A percentile compares a stretch with the other conserved stretches of the same genome.
These are phyloP conservation scores for western clawed frog (Xenopus tropicalis) DNA, from an alignment of 2,113 vertebrate genomes.

Conservation along the genomic window DNA sequence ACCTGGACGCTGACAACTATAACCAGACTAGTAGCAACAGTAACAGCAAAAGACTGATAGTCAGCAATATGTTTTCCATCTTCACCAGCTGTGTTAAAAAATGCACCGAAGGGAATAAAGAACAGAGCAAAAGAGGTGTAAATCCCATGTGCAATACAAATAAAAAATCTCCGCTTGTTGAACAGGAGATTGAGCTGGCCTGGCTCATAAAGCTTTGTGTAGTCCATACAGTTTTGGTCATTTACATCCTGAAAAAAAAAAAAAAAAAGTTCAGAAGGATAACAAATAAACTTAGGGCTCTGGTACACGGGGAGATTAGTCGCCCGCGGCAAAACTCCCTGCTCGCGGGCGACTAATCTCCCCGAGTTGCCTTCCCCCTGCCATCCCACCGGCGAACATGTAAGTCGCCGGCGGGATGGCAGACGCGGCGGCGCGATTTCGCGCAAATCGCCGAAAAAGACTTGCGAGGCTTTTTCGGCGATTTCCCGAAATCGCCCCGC, in stretches of 20 bases:
- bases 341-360: too few species aligned
- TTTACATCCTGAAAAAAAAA: constrained; percentile 69
- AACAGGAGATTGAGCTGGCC: constrained; percentile 80
- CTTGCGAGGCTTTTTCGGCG: too few species aligned
- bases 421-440: too few species aligned
- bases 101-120: constrained; percentile 77
- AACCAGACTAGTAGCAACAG: constrained; percentile 76
- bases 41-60: constrained; percentile 78
- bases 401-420: too few species aligned
- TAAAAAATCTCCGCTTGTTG: constrained; percentile 80
- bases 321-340: too few species aligned
- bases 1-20: constrained; percentile 83
- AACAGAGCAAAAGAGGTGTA: constrained; percentile 76
- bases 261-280: background rate
- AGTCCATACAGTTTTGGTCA: constrained; percentile 72
- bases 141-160: constrained; percentile 73
- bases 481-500: too few species aligned
- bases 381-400: too few species aligned
- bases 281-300: too few species aligned
- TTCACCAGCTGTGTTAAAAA: constrained; percentile 63
- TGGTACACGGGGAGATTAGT: too few species aligned
- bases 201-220: constrained; percentile 72
- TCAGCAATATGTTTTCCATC: constrained; percentile 69
- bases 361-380: too few species aligned
- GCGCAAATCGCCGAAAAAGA: too few species aligned